A percentile compares a stretch with the other conserved stretches of the same genome.
These are phyloP conservation scores for Cheilosia vernalis DNA, from an alignment of 2,888 invertebrate species.

Conservation along the genomic window DNA sequence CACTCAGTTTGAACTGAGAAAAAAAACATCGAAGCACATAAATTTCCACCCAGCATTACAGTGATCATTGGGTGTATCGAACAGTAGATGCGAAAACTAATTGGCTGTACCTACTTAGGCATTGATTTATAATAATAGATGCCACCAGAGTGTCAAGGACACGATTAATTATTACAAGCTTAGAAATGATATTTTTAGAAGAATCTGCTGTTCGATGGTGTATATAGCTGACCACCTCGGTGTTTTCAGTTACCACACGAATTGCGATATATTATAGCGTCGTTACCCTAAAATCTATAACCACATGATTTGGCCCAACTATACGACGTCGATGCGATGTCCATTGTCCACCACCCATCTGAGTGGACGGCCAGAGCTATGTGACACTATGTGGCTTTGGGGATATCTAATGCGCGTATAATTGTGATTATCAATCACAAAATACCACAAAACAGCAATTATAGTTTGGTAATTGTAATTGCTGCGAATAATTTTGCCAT, in stretches of 20 bases:
- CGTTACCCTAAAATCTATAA: constrained; percentile 63
- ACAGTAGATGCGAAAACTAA: constrained; percentile 58
- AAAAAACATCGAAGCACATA: not conserved
- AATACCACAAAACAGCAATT: constrained; percentile 75
- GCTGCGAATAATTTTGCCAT: constrained; percentile 70
- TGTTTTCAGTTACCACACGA: constrained; percentile 54
- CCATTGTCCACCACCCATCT: not conserved
- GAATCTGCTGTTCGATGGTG: not conserved
- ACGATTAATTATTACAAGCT: constrained; percentile 64
- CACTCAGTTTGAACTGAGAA: constrained; percentile 2
- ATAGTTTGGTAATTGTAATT: constrained; percentile 75
- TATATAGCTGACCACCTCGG: constrained; percentile 1
- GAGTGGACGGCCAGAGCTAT: constrained; percentile 23
- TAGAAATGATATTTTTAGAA: constrained; percentile 40
- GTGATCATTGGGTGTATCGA: constrained; percentile 27
- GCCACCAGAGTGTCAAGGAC: constrained; percentile 66
- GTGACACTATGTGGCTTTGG: constrained; percentile 70
- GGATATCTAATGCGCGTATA: constrained; percentile 70
- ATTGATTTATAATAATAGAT: constrained; percentile 69
- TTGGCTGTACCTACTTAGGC: constrained; percentile 68
- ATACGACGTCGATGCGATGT: not conserved
- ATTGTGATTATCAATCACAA: constrained; percentile 75
- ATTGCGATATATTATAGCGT: constrained; percentile 61
- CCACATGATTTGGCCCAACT: constrained; percentile 52
- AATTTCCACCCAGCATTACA: constrained; percentile 32